Evolutionary conservation across 2,113 vertebrate species (phyloP), one percentile per base, ranked within the genome.

Genomic region (Callaeas wilsoni): DNA sequence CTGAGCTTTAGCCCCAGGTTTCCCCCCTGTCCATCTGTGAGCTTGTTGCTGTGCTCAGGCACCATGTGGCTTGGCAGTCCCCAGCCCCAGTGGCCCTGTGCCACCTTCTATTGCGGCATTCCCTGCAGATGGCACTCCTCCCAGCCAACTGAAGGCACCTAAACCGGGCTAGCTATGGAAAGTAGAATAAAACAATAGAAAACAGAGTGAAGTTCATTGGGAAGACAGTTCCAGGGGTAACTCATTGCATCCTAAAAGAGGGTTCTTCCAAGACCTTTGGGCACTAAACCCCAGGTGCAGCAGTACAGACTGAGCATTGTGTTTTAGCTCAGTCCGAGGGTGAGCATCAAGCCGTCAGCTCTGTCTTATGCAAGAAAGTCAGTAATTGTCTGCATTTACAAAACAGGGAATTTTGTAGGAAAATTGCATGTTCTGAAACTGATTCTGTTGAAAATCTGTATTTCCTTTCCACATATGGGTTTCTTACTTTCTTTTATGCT

Each of bases 401-500:
- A 64, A 91, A 78, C 35, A 53, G 71, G 37, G 30, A 53, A 30
- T 88, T 91, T 79, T 94, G 89, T 89, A 80, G 75, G 85, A 94
- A 91, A 91, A 86, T 52, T 39, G 37, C 57, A 37, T 94, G 77
- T 91, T 94, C 90, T 96, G 90, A 96, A 97, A 94, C 33, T 42
- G 59, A 83, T 96, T 95, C 96, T 95, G 79, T 91, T 97, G 95
- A 90, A 91, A 96, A 93, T 94, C 69, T 93, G 81, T 89, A 90
- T 97, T 95, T 93, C 93, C 93, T 95, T 93, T 95, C 84, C 88
- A 96, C 75, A 86, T 95, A 96, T 88, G 95, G 73, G 81, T 93
- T 95, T 96, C 84, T 96, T 90, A 93, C 84, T 96, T 97, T 95
- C 91, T 97, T 96, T 96, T 95, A 94, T 96, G 92, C 89, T 67